Conservation (phyloP, 1,140 invertebrate genomes). For the Zophobas atratus region DNA sequence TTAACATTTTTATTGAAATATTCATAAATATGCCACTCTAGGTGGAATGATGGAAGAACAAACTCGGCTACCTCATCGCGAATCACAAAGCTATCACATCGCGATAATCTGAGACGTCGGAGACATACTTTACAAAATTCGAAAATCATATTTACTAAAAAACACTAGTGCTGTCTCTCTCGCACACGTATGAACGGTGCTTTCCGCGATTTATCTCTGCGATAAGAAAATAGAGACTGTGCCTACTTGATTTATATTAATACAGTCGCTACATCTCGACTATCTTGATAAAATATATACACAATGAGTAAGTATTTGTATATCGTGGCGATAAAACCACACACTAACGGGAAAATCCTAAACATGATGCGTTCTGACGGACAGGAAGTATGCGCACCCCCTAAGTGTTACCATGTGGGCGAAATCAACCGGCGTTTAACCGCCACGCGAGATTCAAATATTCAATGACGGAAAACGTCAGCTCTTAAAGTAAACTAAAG, state of each 20-base stretch:
- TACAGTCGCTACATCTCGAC: no score
- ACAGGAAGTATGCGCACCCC: constrained; percentile 7
- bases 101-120: background rate
- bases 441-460: background rate
- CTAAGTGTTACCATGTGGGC: constrained; percentile 15
- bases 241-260: no score
- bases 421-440: constrained; percentile 26
- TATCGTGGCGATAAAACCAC: no score
- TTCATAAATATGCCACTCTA: constrained; percentile 38
- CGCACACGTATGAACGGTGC: no score
- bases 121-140: no score
- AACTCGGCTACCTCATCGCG: background rate
- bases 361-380: background rate
- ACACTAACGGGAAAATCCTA: background rate
- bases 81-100: constrained; percentile 16
- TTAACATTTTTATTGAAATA: constrained; percentile 45
- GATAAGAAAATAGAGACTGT: no score
- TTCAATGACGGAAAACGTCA: constrained; percentile 32
- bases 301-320: background rate
- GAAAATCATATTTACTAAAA: no score
- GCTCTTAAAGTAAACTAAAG: constrained; percentile 29
- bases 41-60: background rate
- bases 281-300: background rate
- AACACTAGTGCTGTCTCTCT: no score
- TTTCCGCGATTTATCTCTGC: no score